These are phyloP conservation scores for Quadroppia sp. DNA, from an alignment of 2,888 invertebrate genomes.

Conservation along the genomic window DNA sequence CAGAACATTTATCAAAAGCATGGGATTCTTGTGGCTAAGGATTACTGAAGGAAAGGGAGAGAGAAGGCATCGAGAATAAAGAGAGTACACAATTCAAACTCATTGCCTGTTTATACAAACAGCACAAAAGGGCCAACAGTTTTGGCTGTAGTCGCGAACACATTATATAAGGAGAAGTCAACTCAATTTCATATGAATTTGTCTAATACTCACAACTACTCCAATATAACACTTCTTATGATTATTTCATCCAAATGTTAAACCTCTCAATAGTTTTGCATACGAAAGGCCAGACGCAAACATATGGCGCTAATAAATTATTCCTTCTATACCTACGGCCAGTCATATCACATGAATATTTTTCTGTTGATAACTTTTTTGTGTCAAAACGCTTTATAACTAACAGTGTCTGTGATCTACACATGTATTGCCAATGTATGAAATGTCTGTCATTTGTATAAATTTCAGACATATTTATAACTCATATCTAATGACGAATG, in stretches of 20 bases:
- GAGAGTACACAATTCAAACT: neutral
- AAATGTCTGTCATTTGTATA: neutral
- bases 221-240: neutral
- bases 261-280: neutral
- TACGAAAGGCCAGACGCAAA: neutral
- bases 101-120: neutral
- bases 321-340: neutral
- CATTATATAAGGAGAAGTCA: neutral
- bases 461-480: constrained; percentile 1
- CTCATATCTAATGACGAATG: constrained; percentile 9
- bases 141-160: neutral
- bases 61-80: neutral
- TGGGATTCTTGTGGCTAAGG: constrained; percentile 14
- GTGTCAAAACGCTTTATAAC: neutral
- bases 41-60: neutral
- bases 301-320: neutral
- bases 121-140: neutral
- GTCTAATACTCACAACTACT: neutral
- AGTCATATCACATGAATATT: neutral
- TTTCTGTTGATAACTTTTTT: neutral
- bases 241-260: constrained; percentile 1
- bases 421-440: neutral
- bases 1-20: neutral
- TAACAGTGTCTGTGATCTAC: neutral
- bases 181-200: neutral